Percentiles rank a stretch among this genome's conserved stretches.
Evolutionary conservation across 2,113 vertebrate genomes (phyloP).

Genomic region (Varanus komodoensis): DNA sequence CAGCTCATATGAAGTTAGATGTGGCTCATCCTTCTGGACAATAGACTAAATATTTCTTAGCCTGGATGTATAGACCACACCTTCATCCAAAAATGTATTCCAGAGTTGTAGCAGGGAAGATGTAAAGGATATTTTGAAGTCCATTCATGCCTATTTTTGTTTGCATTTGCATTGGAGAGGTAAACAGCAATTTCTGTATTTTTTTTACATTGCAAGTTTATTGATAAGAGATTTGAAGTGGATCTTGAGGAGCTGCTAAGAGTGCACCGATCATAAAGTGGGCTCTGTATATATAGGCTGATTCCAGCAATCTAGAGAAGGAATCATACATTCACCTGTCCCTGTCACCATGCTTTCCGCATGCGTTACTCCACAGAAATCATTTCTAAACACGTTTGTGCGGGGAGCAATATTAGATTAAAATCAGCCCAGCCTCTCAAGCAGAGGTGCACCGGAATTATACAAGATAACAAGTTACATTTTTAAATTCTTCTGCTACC

Average conservation of each 20-base stretch:
- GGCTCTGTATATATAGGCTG: not conserved
- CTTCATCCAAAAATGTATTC: no score
- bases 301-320: not conserved
- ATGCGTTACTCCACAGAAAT: not conserved
- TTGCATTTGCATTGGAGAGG: not conserved
- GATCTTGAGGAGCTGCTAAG: not conserved
- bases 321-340: not conserved
- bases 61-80: no score
- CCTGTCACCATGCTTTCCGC: not conserved
- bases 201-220: not conserved
- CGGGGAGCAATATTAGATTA: not conserved
- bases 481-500: not conserved
- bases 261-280: not conserved
- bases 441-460: not conserved
- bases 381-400: not conserved
- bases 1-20: no score
- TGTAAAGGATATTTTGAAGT: not conserved
- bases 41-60: no score
- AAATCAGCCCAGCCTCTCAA: not conserved
- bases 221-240: not conserved
- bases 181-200: no score
- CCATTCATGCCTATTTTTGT: not conserved
- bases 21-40: no score
- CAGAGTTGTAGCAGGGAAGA: not conserved
- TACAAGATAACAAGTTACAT: not conserved